A percentile compares a stretch with the other conserved stretches of the same genome.
These are phyloP conservation scores for Drosophila pectinifera DNA, from an alignment of 1,140 invertebrate species.

Conservation along the genomic window DNA sequence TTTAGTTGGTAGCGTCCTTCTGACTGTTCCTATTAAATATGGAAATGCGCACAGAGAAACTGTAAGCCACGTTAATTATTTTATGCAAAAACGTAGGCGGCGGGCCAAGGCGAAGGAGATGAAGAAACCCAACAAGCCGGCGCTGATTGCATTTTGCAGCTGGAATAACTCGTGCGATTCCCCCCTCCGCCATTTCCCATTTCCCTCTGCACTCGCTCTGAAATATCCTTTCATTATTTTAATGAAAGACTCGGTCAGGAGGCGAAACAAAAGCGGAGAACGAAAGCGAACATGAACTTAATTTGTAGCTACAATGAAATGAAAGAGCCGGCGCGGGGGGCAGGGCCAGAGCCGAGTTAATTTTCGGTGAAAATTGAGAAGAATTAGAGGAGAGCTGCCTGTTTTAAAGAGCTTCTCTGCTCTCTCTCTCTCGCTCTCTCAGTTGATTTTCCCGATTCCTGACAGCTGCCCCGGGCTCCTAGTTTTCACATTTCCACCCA, in stretches of 20 bases:
- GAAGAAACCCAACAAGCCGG: constrained; percentile 62
- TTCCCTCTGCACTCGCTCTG: constrained; percentile 12
- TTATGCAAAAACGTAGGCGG: constrained; percentile 55
- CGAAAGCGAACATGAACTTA: constrained; percentile 56
- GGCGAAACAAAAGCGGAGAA: constrained; percentile 23
- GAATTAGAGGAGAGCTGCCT: constrained; percentile 19
- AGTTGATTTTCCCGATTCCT: constrained; percentile 19
- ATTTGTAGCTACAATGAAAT: constrained; percentile 52
- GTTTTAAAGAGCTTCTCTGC: constrained; percentile 26
- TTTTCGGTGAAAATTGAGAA: constrained; percentile 33
- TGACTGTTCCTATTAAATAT: constrained; percentile 62
- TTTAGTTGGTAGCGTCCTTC: constrained; percentile 13
- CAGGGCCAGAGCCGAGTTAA: constrained; percentile 15
- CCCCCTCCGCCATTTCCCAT: constrained; percentile 2
- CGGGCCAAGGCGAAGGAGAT: constrained; percentile 7
- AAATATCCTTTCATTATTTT: constrained; percentile 75
- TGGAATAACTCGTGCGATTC: constrained; percentile 32
- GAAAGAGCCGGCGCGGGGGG: not conserved
- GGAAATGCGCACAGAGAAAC: constrained; percentile 59
- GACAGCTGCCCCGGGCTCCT: constrained; percentile 33
- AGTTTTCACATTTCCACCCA: constrained; percentile 23
- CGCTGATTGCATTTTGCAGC: constrained; percentile 72
- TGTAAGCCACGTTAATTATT: constrained; percentile 75
- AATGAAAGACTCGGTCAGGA: constrained; percentile 59
- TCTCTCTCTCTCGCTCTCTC: not conserved